A percentile compares a stretch with the other conserved stretches of the same genome.
These are phyloP conservation scores for Gibbula magus DNA, from an alignment of 2,888 invertebrate species.

Conservation along the genomic window DNA sequence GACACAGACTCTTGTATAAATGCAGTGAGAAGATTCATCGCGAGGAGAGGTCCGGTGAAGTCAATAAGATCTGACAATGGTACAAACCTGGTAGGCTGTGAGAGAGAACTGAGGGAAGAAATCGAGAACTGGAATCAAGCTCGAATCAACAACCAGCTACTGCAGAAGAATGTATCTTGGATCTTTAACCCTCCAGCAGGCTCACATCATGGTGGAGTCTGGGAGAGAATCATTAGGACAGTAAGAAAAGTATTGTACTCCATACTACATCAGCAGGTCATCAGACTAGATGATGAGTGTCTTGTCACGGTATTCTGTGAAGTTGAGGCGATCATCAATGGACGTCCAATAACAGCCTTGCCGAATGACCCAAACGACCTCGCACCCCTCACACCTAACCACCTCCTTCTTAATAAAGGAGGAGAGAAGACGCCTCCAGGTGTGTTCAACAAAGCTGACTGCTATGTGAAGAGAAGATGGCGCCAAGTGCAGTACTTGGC, in stretches of 20 bases:
- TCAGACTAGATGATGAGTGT: background rate
- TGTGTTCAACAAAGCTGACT: background rate
- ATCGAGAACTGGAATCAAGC: background rate
- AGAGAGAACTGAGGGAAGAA: background rate
- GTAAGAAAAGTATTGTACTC: slow-evolving; percentile 35
- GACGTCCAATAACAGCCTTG: background rate
- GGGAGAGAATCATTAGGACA: background rate
- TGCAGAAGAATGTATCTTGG: background rate
- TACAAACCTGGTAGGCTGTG: background rate
- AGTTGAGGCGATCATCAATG: background rate
- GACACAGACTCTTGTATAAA: slow-evolving; percentile 1
- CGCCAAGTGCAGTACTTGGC: too few relatives aligned
- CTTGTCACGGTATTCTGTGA: background rate
- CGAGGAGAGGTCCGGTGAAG: background rate
- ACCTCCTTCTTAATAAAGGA: background rate
- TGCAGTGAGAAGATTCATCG: background rate
- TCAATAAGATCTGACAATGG: background rate
- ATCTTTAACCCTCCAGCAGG: too few relatives aligned
- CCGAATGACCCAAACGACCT: background rate
- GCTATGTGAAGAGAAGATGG: background rate
- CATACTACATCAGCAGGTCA: slow-evolving; percentile 26
- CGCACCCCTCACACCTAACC: background rate
- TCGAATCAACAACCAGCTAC: background rate
- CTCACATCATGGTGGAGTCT: background rate
- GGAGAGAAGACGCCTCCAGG: slow-evolving; percentile 4